These are phyloP conservation scores for Pseudonaja textilis DNA, from an alignment of 2,113 vertebrate species.

Conservation along the genomic window DNA sequence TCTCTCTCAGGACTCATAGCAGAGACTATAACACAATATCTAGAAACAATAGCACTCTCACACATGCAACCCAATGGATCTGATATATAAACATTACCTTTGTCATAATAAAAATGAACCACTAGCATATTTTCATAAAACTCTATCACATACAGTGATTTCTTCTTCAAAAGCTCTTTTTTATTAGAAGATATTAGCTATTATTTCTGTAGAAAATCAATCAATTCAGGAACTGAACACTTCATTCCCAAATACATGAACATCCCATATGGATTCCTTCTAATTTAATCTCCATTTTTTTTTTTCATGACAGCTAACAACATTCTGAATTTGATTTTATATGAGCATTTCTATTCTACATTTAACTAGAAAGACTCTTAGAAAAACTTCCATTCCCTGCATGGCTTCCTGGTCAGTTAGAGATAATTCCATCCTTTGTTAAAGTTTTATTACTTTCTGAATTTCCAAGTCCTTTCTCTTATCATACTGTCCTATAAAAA, in stretches of 20 bases:
- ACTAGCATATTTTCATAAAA: background rate
- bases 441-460: background rate
- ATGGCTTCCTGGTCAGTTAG: background rate
- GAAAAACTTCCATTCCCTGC: background rate
- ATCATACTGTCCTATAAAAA: constrained; percentile 28
- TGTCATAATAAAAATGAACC: background rate
- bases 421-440: background rate
- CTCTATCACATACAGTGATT: background rate
- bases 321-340: background rate
- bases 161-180: background rate
- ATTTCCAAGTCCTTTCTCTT: background rate
- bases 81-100: background rate
- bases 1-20: background rate
- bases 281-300: background rate
- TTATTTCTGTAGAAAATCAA: background rate
- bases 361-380: background rate
- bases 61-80: background rate
- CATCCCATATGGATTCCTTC: background rate
- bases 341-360: background rate
- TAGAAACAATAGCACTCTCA: background rate
- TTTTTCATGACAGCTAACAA: background rate
- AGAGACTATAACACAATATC: background rate
- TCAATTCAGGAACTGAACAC: background rate
- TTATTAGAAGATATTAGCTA: background rate
- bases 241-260: background rate